phyloP scores from a whole-genome alignment of 2,888 invertebrate genomes.

The Noctua janthe region DNA sequence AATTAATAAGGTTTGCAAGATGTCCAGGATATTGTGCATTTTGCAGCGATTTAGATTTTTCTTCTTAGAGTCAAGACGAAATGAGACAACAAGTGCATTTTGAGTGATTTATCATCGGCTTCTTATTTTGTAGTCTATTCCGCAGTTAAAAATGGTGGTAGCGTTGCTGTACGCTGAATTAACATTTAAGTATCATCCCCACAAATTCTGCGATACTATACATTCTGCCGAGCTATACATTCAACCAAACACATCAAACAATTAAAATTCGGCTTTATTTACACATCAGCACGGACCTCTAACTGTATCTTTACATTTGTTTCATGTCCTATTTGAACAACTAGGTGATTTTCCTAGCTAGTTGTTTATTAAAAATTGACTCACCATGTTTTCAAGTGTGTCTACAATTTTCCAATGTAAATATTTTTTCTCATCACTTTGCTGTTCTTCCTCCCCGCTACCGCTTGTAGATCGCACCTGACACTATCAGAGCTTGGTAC shows the following conservation, averaged over 20 bases:
- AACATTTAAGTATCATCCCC: not conserved
- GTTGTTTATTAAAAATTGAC: not conserved
- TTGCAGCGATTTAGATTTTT: not conserved
- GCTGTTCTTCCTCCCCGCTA: constrained; percentile 28
- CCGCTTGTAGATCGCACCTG: constrained; percentile 55
- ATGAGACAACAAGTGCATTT: not conserved
- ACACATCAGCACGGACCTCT: not conserved
- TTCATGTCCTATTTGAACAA: not conserved
- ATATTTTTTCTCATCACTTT: not conserved
- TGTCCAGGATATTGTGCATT: not conserved
- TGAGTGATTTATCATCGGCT: not conserved
- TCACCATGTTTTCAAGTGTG: not conserved
- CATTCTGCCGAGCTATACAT: not conserved
- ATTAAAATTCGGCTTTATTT: not conserved
- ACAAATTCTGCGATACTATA: too few relatives aligned
- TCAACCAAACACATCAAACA: not conserved
- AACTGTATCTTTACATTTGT: too few relatives aligned
- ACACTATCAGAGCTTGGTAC: constrained; percentile 59
- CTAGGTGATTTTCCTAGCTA: too few relatives aligned
- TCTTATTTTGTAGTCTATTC: not conserved
- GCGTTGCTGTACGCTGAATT: not conserved
- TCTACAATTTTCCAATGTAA: not conserved
- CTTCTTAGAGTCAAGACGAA: not conserved
- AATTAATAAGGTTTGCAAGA: not conserved
- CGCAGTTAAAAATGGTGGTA: not conserved